Base-by-base conservation (phyloP, 1,140 invertebrate species). In the Drosophila setifemur region DNA sequence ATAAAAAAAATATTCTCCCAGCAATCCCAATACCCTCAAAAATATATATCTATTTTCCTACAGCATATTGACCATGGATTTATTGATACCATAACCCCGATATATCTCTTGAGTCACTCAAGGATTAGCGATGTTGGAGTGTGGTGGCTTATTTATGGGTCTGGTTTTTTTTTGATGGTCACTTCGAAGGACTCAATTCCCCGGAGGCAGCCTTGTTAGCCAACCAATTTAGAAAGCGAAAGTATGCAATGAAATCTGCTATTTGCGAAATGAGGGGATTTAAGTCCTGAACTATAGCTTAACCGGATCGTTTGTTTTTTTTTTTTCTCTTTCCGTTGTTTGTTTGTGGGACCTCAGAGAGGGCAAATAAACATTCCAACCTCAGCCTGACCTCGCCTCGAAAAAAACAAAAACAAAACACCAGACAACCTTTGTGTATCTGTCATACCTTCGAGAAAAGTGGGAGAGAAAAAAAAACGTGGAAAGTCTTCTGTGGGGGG, bases 161-260 rank as follows among this genome's bases (percentile, higher is more conserved):
- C n/a, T n/a, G n/a, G n/a, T n/a, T n/a, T 5, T 19, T 7, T 5
- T 14, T 31, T 57, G 52, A 60, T 57, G 12, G 12, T 53, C 57
- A 60, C 28, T 60, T 57, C 3, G 31, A 58, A 18, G n/a, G 52
- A 19, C 14, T 43, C 25, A 19, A 12, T 21, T 26, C 50, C 43
- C 3, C 9, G 2, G 19, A 23, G 18, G 16, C 25, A n/a, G 5
- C 19, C 61, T 64, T 49, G 61, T 66, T 66, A 64, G 33, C 43
- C 49, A 37, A 23, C 43, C 61, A 66, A 63, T 47, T 63, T 48
- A 57, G 57, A 3, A 11, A n/a, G 9, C 40, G 18, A 63, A 64
- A 64, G 61, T 49, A 25, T 49, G 61, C 61, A 9, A 64, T 64
- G 61, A 64, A 66, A 64, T 64, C 58, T 39, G 61, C 47, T 64